A percentile compares a stretch with the other conserved stretches of the same genome.
phyloP scores from a whole-genome alignment of 2,113 vertebrate genomes.

The Axis porcinus region DNA sequence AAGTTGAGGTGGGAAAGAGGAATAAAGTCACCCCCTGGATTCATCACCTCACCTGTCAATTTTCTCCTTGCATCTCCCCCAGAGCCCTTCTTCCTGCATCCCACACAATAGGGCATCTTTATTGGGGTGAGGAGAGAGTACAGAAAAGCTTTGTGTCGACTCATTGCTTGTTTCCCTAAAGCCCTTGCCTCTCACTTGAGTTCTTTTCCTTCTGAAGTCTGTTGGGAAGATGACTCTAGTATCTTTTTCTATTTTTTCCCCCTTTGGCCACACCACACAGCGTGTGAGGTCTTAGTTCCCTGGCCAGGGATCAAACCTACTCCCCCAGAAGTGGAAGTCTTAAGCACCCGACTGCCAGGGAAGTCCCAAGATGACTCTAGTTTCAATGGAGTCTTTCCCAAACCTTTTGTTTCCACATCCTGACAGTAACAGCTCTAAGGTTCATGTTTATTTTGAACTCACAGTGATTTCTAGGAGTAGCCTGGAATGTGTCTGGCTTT shows the following conservation, averaged over 20 bases:
- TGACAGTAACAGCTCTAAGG: background rate
- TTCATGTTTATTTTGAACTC: background rate
- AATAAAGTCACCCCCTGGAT: background rate
- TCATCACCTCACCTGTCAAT: fast-evolving
- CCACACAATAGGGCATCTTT: background rate
- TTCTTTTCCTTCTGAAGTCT: background rate
- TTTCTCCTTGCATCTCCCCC: too few relatives aligned
- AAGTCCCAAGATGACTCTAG: background rate
- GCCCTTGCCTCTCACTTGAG: background rate
- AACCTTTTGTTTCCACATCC: background rate
- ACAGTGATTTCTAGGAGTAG: background rate
- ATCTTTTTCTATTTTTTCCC: background rate
- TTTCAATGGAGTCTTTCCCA: background rate
- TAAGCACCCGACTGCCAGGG: background rate
- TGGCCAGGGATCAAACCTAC: background rate
- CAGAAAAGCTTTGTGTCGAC: fast-evolving
- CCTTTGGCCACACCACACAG: background rate
- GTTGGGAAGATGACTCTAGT: background rate
- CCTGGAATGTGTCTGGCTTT: background rate
- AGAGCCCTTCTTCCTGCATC: background rate
- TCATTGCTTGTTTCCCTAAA: background rate
- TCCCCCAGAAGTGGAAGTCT: background rate
- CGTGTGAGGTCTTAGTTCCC: background rate
- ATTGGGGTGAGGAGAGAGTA: fast-evolving
- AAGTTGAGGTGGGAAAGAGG: background rate